Evolutionary conservation across 2,888 invertebrate species (phyloP).

Genomic region (Branchinecta sandiegonensis): DNA sequence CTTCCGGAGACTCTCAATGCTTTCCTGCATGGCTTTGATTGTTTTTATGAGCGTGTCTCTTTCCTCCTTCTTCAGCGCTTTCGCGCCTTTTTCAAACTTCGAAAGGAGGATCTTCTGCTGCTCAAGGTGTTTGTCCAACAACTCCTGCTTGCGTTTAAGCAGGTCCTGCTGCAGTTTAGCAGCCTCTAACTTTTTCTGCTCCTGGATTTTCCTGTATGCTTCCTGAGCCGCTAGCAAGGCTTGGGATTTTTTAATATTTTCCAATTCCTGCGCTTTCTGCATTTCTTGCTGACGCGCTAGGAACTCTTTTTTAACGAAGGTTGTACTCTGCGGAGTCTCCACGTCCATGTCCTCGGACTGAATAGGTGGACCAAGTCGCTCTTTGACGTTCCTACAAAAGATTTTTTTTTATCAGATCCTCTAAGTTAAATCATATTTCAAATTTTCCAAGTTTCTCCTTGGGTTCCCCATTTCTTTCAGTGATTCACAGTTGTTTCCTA

Average conservation of each 20-base stretch:
- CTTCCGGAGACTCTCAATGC: conserved; percentile 60
- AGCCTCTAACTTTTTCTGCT: conserved; percentile 52
- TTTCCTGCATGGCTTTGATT: conserved; percentile 64
- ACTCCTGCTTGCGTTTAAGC: conserved; percentile 65
- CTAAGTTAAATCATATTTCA: no score
- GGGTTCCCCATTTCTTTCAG: no score
- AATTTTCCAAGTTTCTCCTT: no score
- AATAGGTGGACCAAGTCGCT: neutral
- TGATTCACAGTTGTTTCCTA: no score
- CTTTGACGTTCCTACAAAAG: neutral
- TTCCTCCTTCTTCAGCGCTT: conserved; percentile 42
- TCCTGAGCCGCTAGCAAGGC: conserved; percentile 45
- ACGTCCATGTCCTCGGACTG: neutral
- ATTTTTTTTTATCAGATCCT: no score
- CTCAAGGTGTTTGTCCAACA: conserved; percentile 74
- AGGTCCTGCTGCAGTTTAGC: conserved; percentile 62
- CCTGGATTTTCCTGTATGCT: conserved; percentile 54
- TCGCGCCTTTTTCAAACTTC: conserved; percentile 55
- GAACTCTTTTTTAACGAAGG: conserved; percentile 39
- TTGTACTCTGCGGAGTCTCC: conserved; percentile 32
- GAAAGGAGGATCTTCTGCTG: conserved; percentile 71
- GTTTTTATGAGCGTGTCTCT: conserved; percentile 58
- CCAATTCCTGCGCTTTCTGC: conserved; percentile 32
- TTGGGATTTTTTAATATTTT: conserved; percentile 39
- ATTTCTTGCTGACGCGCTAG: conserved; percentile 35